Base-by-base conservation (phyloP, 2,888 invertebrate genomes). In the Eulithis testata region DNA sequence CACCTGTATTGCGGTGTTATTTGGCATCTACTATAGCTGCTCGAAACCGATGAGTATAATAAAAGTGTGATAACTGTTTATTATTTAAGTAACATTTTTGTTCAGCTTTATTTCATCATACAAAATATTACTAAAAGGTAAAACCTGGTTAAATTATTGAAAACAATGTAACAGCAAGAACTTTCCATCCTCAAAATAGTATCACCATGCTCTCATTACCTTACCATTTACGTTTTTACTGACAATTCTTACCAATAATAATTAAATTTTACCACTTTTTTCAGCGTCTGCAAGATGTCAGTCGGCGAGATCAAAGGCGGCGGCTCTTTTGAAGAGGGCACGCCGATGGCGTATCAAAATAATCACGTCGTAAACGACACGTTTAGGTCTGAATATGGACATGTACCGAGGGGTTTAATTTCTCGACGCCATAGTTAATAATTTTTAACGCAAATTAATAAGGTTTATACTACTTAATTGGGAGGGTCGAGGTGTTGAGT, bases 291-390 rank as follows among this genome's bases (percentile, higher is more conserved):
- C 75, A 74, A 78, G 56, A 80, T 84, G 83, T 82, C 80, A 80
- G 81, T 21, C 76, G 74, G 80, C 73, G 76, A 84, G 82, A 83
- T 88, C 83, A 88, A 88, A 88, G 85, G 68, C 61, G 66, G 77
- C 88, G 87, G 87, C 74, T 60, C 76, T 80, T 88, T 88, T 88
- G 83, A 85, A 77, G 83, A 78, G 74, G 73, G 71, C 77, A 78
- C 81, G 83, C 78, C 75, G 40, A 40, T 8, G 73, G 73, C 78
- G 78, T 81, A 82, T 83, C 82, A 80, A 79, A 80, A 78, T 80
- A 71, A 78, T 77, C 78, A 77, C 75, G 79, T 77, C 82, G 82
- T 80, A 80, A 83, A 82, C 81, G 85, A 84, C 84, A 83, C 85
- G 83, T 79, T 73, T 68, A 74, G 73, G 75, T 74, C 77, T 76